Evolutionary conservation across 2,888 invertebrate species (phyloP), one percentile per base, ranked within the genome.

Genomic region (Diplazon laetatorius): DNA sequence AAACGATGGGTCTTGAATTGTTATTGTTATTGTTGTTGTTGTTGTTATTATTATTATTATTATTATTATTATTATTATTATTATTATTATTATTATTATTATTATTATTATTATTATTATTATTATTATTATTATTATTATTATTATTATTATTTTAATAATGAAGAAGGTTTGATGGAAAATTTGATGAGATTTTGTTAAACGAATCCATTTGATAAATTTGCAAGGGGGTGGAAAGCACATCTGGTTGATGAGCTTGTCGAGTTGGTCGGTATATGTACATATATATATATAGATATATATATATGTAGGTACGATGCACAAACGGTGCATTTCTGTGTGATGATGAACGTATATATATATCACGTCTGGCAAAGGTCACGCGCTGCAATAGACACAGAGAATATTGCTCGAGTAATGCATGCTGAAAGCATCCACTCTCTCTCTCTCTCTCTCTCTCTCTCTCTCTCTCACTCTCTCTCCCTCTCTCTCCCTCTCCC

Each of bases 391-490:
- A 74, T 55, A 50, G 57, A 57, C 37, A 46, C 25, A 48, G 62
- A 30, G 55, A 46, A 63, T 69, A 75, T 60, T 37, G 57, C 69
- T 42, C 63, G 72, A 65, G 60, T 66, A 69, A 50, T 76, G 65
- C 50, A 66, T 62, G 57, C 62, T 75, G 57, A 66, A 73, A 73
- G 65, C 66, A 48, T 37, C 66, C 62, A n/a, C 66, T 66, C 63
- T 68, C 71, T 74, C 57, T 73, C 44, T 70, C 62, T n/a, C 66
- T 66, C 63, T 68, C 71, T 74, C 57, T 73, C 59, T 57, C 55
- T 46, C 63, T 42, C 46, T 52, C 50, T 2, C 18, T 16, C 16
- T 9, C 8, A n/a, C 20, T 18, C 14, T 39, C 37, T 71, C 39
- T 63, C 42, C 55, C 25, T 55, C 14, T 35, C 22, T 39, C 39